Evolutionary conservation across 2,113 vertebrate species (phyloP), one percentile per base, ranked within the genome.

Genomic region (Petrocephalus microphthalmus): DNA sequence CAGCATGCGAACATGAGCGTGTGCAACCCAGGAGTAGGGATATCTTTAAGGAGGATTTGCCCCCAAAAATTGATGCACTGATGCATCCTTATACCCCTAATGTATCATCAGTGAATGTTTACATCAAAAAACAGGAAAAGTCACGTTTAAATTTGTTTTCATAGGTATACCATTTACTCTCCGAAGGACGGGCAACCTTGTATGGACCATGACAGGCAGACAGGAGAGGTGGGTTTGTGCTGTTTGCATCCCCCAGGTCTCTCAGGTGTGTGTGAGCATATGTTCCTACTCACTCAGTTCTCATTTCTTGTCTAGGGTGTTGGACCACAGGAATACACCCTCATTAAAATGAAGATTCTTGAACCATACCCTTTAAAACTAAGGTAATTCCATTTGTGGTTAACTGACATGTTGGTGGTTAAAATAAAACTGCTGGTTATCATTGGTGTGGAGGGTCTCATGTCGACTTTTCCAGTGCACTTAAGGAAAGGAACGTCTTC

Each of bases 171-270:
- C 29, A 97, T 99, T 94, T 99, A 97, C 94, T 99, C 97, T 89
- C 98, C 98, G 60, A 99, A 97, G 93, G 98, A 99, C 93, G 97
- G 97, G 22, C 98, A 99, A 88, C 98, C 98, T 57, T 99, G 98
- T 90, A 98, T 99, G 98, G 98, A 99, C 93, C 98, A 99, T 90
- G 98, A 99, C 94, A 97, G 98, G 92, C 98, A 99, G 93, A 97
- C 97, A 71, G 98, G 98, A 93, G 98, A 99, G 97, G 98, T 99
- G 94, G 2, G 84, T 0, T 7, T 8, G 0, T 7, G 0, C 33
- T 5, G 19, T 5, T 25, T 57, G 13, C 49, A 47, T 22, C 54
- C 49, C 20, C 15, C 19, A 47, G 20, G 17, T 42, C 25, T 86
- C 7, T 60, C 13, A 5, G 22, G 15, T 81, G 74, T 8, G 37